A percentile compares a stretch with the other conserved stretches of the same genome.
These are phyloP conservation scores for Acronicta alni DNA, from an alignment of 2,888 invertebrate genomes.

Conservation along the genomic window DNA sequence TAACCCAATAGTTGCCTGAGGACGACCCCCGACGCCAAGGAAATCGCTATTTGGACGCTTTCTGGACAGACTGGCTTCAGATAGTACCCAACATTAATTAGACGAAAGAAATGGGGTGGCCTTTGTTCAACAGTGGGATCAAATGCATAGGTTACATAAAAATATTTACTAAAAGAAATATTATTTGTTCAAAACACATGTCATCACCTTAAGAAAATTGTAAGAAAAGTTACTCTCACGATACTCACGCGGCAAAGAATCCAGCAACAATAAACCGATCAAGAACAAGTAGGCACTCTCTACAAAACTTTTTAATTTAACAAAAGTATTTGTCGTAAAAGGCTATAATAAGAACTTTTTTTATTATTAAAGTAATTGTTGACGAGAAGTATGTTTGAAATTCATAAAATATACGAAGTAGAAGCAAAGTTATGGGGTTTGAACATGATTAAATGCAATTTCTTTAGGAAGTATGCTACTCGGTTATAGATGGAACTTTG, in stretches of 20 bases:
- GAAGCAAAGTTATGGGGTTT: constrained; percentile 79
- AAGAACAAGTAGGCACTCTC: constrained; percentile 37
- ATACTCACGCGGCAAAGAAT: constrained; percentile 52
- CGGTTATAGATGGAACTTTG: constrained; percentile 78
- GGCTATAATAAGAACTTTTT: constrained; percentile 69
- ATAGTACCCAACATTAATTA: no score
- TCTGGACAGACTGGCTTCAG: no score
- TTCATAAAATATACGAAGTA: constrained; percentile 80
- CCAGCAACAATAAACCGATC: constrained; percentile 52
- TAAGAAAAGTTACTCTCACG: constrained; percentile 48
- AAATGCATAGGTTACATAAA: no score
- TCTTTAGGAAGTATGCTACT: constrained; percentile 83
- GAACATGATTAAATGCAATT: constrained; percentile 87
- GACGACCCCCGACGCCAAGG: no score
- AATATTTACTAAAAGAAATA: no score
- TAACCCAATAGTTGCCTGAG: no score
- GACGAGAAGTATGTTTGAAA: constrained; percentile 79
- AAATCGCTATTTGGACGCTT: no score
- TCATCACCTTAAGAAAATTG: constrained; percentile 42
- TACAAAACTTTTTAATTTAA: constrained; percentile 69
- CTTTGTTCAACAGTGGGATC: no score
- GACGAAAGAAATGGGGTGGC: no score
- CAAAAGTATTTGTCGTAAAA: constrained; percentile 78
- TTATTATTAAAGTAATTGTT: constrained; percentile 85
- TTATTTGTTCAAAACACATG: constrained; percentile 15